Evolutionary conservation across 2,113 vertebrate species (phyloP).

Genomic region (Centropristis striata): DNA sequence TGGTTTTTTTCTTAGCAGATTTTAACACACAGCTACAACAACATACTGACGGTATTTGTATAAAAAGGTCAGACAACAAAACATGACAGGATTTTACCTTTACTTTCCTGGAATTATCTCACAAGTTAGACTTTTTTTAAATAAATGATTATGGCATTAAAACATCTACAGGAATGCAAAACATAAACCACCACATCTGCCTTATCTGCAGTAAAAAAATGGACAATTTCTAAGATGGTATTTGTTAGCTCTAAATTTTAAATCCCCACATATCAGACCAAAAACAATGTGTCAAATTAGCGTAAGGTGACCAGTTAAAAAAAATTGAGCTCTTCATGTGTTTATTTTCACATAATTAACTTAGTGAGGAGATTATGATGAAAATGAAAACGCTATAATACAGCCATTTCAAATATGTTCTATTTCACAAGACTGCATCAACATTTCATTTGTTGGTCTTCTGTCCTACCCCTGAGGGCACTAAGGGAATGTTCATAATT

Average conservation of each 20-base stretch:
- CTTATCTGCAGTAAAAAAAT: background rate
- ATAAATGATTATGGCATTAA: background rate
- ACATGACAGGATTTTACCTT: slow-evolving; percentile 4
- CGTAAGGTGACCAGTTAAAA: too few species aligned
- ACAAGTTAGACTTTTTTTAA: background rate
- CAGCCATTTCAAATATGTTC: background rate
- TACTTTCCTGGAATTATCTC: background rate
- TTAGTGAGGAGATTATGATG: too few species aligned
- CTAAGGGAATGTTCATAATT: too few species aligned
- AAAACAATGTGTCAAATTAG: too few species aligned
- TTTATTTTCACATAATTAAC: too few species aligned
- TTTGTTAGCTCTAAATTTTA: background rate
- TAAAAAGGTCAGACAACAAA: slow-evolving; percentile 25
- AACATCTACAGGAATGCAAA: background rate
- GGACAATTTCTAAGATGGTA: background rate
- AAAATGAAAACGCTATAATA: background rate
- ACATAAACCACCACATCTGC: background rate
- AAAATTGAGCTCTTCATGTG: too few species aligned
- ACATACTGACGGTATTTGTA: background rate
- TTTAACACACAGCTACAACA: background rate
- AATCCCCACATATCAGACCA: background rate
- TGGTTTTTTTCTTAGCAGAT: background rate
- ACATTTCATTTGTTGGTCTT: background rate
- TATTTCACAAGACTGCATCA: background rate
- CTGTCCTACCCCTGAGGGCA: too few species aligned